A percentile compares a stretch with the other conserved stretches of the same genome.
Conservation (phyloP, 2,888 invertebrate species). For the Sminthurinus aureus region DNA sequence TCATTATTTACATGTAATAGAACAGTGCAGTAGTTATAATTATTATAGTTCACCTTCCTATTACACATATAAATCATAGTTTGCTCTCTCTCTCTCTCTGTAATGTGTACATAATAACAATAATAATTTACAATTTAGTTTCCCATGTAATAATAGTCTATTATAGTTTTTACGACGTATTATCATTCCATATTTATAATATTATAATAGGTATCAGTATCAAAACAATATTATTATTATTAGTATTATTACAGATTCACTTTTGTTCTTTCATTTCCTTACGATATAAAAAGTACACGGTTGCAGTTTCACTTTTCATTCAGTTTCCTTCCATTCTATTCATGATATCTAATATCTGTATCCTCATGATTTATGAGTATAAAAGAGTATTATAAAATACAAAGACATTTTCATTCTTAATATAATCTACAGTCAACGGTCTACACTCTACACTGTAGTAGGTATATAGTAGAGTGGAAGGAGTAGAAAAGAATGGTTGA, state of each 20-base stretch:
- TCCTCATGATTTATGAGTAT: background rate
- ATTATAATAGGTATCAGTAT: too few relatives aligned
- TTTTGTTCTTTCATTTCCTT: background rate
- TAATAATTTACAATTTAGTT: background rate
- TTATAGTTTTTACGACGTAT: background rate
- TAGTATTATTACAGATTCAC: too few relatives aligned
- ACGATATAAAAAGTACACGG: background rate
- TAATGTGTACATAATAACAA: too few relatives aligned
- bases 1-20: background rate
- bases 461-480: background rate
- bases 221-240: too few relatives aligned
- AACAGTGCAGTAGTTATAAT: too few relatives aligned
- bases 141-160: background rate
- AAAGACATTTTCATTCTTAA: background rate
- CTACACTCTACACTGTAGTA: background rate
- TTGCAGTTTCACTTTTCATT: slow-evolving; percentile 15
- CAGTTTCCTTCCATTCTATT: background rate
- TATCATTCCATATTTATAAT: too few relatives aligned
- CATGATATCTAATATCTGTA: background rate
- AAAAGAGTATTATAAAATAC: background rate
- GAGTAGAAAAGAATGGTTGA: slow-evolving; percentile 1
- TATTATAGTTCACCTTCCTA: too few relatives aligned
- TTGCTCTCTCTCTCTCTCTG: too few relatives aligned
- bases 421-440: too few relatives aligned
- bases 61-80: too few relatives aligned